Conservation (phyloP, 2,113 vertebrate genomes). For the Limanda limanda region DNA sequence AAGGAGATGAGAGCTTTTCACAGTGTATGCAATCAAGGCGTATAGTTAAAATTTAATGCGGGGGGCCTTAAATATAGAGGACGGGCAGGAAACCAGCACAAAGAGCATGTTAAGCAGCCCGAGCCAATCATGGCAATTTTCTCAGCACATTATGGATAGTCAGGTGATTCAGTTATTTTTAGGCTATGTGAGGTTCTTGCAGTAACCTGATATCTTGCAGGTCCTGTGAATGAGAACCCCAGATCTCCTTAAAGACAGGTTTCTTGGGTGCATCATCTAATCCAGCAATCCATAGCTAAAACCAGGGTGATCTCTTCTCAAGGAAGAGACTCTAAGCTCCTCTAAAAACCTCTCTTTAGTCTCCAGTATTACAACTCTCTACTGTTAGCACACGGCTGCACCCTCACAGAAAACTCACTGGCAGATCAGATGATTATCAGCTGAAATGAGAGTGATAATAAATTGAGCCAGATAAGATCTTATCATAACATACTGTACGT, state of each 20-base stretch:
- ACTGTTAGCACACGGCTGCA: slow-evolving; percentile 23
- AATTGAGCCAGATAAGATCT: slow-evolving; percentile 55
- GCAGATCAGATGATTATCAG: slow-evolving; percentile 54
- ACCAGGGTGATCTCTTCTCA: neutral
- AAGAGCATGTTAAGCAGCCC: slow-evolving; percentile 34
- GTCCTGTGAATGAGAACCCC: neutral
- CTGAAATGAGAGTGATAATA: slow-evolving; percentile 57
- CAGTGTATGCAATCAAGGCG: slow-evolving; percentile 69
- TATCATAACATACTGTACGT: slow-evolving; percentile 52
- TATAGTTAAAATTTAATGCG: slow-evolving; percentile 69
- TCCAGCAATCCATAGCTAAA: neutral
- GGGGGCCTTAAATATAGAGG: slow-evolving; percentile 66
- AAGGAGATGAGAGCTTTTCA: slow-evolving; percentile 58
- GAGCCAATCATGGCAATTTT: neutral
- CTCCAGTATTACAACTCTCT: slow-evolving; percentile 12
- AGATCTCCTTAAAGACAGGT: neutral
- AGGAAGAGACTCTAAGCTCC: neutral
- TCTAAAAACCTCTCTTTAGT: neutral
- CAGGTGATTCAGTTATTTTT: neutral
- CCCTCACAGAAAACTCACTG: slow-evolving; percentile 25
- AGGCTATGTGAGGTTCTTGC: neutral
- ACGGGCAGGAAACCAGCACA: slow-evolving; percentile 38
- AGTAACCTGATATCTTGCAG: neutral
- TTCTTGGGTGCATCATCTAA: neutral
- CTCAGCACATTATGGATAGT: neutral